These are phyloP conservation scores for Nomada goodeniana DNA, from an alignment of 2,888 invertebrate genomes.

Conservation along the genomic window DNA sequence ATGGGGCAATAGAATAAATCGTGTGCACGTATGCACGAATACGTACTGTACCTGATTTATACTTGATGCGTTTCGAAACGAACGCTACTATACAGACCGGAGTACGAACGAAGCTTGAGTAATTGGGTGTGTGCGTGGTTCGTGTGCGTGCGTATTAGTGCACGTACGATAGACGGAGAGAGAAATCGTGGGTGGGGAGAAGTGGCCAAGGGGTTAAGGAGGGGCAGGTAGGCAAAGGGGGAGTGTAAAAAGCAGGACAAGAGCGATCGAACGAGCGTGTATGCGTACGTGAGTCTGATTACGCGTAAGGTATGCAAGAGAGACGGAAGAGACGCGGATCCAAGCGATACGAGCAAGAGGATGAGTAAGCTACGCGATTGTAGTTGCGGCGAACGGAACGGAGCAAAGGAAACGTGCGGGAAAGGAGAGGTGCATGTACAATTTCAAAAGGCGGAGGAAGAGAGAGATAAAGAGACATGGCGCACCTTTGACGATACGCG, in stretches of 20 bases:
- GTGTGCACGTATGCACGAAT: too few species aligned
- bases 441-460: background rate
- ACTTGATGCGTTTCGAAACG: background rate
- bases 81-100: background rate
- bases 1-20: too few species aligned
- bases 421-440: background rate
- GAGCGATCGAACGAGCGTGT: slow-evolving; percentile 17
- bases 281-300: slow-evolving; percentile 23
- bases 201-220: background rate
- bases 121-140: background rate
- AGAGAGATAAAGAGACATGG: background rate
- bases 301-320: slow-evolving; percentile 14
- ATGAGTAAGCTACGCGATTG: slow-evolving; percentile 17
- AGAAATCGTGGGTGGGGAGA: background rate
- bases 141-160: background rate
- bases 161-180: slow-evolving; percentile 5
- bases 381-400: slow-evolving; percentile 1
- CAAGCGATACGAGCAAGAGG: slow-evolving; percentile 16
- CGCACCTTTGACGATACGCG: background rate
- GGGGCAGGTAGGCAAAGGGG: background rate
- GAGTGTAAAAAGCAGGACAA: slow-evolving; percentile 29
- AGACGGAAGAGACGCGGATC: background rate
- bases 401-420: background rate
- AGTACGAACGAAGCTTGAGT: background rate
- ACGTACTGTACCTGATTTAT: too few species aligned